These are phyloP conservation scores for Leucophenga varia DNA, from an alignment of 1,140 invertebrate genomes.

Conservation along the genomic window DNA sequence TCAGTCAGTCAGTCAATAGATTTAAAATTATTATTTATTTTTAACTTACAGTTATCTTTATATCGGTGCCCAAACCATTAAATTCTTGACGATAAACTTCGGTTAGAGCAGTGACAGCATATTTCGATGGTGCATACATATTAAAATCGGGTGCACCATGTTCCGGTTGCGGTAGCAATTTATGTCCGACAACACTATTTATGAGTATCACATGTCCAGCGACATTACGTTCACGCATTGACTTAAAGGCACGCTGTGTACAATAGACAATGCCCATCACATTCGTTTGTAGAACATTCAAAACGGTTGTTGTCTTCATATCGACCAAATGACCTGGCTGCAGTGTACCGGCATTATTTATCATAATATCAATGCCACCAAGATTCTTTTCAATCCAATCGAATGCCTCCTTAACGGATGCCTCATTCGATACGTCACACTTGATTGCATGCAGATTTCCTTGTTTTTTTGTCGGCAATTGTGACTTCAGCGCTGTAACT, in stretches of 20 bases:
- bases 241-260: slow-evolving; percentile 66
- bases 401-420: slow-evolving; percentile 68
- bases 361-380: slow-evolving; percentile 68
- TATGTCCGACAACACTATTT: slow-evolving; percentile 64
- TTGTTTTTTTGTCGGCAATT: slow-evolving; percentile 15
- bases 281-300: slow-evolving; percentile 68
- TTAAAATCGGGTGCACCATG: slow-evolving; percentile 30
- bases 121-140: slow-evolving; percentile 71
- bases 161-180: slow-evolving; percentile 53
- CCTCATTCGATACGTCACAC: slow-evolving; percentile 69
- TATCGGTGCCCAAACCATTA: slow-evolving; percentile 59
- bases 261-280: slow-evolving; percentile 68
- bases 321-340: slow-evolving; percentile 48
- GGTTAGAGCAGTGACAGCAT: slow-evolving; percentile 68
- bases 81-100: slow-evolving; percentile 69
- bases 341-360: slow-evolving; percentile 73
- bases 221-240: slow-evolving; percentile 66
- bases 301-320: slow-evolving; percentile 51
- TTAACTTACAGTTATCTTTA: slow-evolving; percentile 68
- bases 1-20: slow-evolving; percentile 31
- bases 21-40: neutral
- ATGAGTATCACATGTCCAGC: slow-evolving; percentile 73
- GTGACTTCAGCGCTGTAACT: slow-evolving; percentile 58
- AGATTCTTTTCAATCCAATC: slow-evolving; percentile 62
- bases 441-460: slow-evolving; percentile 58